phyloP scores from a whole-genome alignment of 2,797 vertebrate genomes.

The Ciconia nigra region DNA sequence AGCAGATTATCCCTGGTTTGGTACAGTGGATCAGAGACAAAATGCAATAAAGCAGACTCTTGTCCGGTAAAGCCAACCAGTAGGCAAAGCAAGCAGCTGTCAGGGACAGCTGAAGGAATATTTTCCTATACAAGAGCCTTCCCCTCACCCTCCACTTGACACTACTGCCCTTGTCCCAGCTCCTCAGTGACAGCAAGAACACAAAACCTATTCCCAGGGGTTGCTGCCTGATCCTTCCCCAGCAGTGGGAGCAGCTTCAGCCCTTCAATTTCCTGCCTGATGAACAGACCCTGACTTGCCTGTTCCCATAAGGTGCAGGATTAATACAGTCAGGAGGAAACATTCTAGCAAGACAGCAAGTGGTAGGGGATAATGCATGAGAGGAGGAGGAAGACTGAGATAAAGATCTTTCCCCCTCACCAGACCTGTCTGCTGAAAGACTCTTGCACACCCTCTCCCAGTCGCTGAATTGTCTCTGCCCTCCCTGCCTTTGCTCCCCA shows the following conservation, averaged over 20 bases:
- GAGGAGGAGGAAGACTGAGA: background rate
- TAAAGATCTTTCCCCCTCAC: background rate
- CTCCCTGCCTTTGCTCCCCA: background rate
- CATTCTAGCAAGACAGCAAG: background rate
- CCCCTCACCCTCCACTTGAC: background rate
- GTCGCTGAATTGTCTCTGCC: background rate
- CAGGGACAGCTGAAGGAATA: constrained; percentile 43
- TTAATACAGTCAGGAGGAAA: background rate
- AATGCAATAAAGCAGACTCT: background rate
- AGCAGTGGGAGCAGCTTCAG: background rate
- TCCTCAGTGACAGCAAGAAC: background rate
- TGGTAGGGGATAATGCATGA: background rate
- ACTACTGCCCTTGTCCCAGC: background rate
- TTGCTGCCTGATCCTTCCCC: background rate
- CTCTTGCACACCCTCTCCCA: background rate
- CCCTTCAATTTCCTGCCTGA: background rate
- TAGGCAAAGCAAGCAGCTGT: constrained; percentile 5
- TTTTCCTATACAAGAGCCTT: background rate
- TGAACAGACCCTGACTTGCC: background rate
- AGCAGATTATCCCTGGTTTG: background rate
- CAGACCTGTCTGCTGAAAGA: background rate
- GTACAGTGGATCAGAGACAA: background rate
- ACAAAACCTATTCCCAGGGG: background rate
- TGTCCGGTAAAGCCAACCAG: background rate
- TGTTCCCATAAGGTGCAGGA: background rate